Evolutionary conservation across 2,113 vertebrate species (phyloP).

Genomic region (Phocoena phocoena): DNA sequence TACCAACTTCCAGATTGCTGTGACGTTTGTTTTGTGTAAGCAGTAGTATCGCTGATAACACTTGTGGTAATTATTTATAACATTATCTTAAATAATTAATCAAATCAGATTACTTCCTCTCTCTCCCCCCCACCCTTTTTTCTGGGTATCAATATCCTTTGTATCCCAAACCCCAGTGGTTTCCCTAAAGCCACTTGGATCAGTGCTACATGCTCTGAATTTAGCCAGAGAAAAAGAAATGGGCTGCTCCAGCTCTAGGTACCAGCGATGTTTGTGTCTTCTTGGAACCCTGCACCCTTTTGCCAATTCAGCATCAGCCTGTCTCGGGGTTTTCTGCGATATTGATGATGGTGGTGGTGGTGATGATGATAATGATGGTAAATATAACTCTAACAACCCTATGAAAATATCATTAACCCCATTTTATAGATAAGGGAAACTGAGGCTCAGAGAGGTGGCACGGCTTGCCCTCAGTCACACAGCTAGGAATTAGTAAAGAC

Average conservation of each 20-base stretch:
- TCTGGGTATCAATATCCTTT: not conserved
- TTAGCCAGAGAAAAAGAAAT: not conserved
- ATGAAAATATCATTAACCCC: not conserved
- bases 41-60: not conserved
- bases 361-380: not conserved
- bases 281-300: not conserved
- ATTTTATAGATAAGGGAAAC: constrained; percentile 26
- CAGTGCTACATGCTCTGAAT: not conserved
- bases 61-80: not conserved
- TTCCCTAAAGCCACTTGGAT: not conserved
- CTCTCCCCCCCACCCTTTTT: not conserved
- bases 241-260: not conserved
- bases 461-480: not conserved
- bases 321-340: not conserved
- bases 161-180: not conserved
- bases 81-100: constrained; percentile 15
- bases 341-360: not conserved
- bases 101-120: not conserved
- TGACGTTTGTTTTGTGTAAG: not conserved
- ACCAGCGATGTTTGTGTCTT: not conserved
- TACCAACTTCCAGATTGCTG: not conserved
- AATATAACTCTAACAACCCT: not conserved
- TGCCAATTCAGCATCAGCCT: not conserved
- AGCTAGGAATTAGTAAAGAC: constrained; percentile 3
- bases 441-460: not conserved